These are phyloP conservation scores for Drosophila niveifrons DNA, from an alignment of 2,888 invertebrate species.

Conservation along the genomic window DNA sequence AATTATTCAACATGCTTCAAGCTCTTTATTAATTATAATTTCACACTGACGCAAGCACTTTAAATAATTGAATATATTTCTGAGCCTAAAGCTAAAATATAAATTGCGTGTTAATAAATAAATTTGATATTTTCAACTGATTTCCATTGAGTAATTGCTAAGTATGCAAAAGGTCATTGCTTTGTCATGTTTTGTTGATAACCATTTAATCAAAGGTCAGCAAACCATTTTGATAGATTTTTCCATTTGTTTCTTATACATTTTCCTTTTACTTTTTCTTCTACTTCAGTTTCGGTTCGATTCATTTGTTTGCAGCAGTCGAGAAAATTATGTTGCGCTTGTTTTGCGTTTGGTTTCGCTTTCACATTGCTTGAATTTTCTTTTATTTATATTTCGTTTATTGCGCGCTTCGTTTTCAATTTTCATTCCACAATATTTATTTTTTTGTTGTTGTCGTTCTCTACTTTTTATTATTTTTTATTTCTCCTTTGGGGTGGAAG, in stretches of 20 bases:
- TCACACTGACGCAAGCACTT: not conserved
- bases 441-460: slow-evolving; percentile 29
- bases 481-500: slow-evolving; percentile 33
- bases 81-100: not conserved
- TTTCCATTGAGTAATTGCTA: not conserved
- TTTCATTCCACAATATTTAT: slow-evolving; percentile 44
- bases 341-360: slow-evolving; percentile 27
- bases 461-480: slow-evolving; percentile 24
- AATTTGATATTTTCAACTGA: not conserved
- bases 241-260: slow-evolving; percentile 8
- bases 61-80: not conserved
- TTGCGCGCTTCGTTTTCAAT: slow-evolving; percentile 60
- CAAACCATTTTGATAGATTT: slow-evolving; percentile 18
- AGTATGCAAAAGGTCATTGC: not conserved
- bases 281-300: slow-evolving; percentile 51
- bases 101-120: too few species aligned
- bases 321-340: slow-evolving; percentile 47
- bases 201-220: slow-evolving; percentile 15
- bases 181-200: slow-evolving; percentile 3
- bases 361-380: slow-evolving; percentile 45
- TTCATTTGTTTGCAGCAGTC: slow-evolving; percentile 64
- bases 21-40: not conserved
- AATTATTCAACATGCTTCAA: not conserved
- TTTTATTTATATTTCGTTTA: slow-evolving; percentile 60
- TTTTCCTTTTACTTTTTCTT: slow-evolving; percentile 7